Evolutionary conservation across 2,888 invertebrate genomes (phyloP), one percentile per base, ranked within the genome.

Genomic region (Uropetala carovei): DNA sequence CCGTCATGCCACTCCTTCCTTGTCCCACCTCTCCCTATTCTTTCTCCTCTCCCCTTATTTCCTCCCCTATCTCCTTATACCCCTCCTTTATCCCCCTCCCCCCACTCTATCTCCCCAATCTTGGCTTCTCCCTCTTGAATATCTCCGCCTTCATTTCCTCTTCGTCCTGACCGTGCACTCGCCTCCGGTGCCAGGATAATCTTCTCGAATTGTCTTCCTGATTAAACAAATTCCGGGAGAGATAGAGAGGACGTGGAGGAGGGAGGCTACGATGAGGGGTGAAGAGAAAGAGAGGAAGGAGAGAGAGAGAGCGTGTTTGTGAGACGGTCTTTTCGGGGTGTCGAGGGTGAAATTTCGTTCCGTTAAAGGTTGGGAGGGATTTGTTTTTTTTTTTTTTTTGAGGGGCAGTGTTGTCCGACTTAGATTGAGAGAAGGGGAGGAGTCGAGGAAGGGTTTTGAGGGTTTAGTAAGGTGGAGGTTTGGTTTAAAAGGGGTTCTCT

Each of bases 181-280:
- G 86, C 86, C 60, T 86, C 59, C 14, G 16, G 8, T 58, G 27
- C 27, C 59, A 9, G 86, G 86, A 86, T 86, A 86, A 86, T 86
- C 86, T 86, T 22, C 58, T 57, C 3, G 27, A 86, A 86, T 86
- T 86, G 86, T 86, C 86, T 86, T 30, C 86, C 86, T 86, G 86
- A 86, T 86, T 86, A 86, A 86, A 86, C 59, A 86, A 86, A 86
- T 86, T 86, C 60, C 27, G 83, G 57, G 57, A 10, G 10, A 30
- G n/a, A 16, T 18, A 10, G 10, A 30, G n/a, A 16, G 11, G n/a
- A 57, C 7, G 83, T 83, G 83, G 56, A 64, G 16, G 82, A n/a
- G 58, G 59, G 18, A n/a, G 27, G 85, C 3, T 22, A 14, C 9
- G 3, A 1, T 2, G 27, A 3, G 85, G 84, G n/a, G n/a, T 18